Base-by-base conservation (phyloP, 2,797 vertebrate species). In the Pelodytes ibericus region DNA sequence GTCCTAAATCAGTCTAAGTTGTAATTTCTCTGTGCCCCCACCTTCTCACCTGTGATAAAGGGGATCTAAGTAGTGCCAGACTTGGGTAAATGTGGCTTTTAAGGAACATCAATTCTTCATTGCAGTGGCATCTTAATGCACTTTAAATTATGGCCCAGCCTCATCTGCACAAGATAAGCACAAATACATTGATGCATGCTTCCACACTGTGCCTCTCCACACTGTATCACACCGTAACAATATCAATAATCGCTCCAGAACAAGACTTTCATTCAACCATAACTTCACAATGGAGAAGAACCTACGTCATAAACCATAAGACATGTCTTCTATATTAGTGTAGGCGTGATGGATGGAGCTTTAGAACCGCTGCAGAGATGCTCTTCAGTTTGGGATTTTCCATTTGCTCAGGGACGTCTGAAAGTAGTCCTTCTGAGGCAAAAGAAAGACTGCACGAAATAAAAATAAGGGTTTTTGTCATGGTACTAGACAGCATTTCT, bases 51-150 rank as follows among this genome's bases (percentile, higher is more conserved):
- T 72, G 62, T 72, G 63, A 72, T 66, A 61, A 66, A 72, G 56
- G 68, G 69, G 25, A 41, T 56, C 56, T 72, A 26, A 78, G 63
- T 60, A 67, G 68, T 72, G 62, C 41, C 70, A 72, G 76, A 51
- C 76, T 39, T 68, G 63, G 70, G 72, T 65, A 72, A 72, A 72
- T 41, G 36, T 78, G 51, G 62, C 76, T 72, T 78, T 78, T 67
- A 78, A 61, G 51, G 47, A 51, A 27, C 62, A 78, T 78, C 69
- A 60, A 78, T 72, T 72, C 76, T 56, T 72, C 76, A 56, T 71
- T 47, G 61, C 59, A 72, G 51, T 78, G 76, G 76, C 63, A 72
- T 72, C 70, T 78, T 78, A 78, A 78, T 78, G 76, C 76, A 72
- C 70, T 67, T 68, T 78, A 72, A 72, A 78, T 78, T 72, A 78